Base-by-base conservation (phyloP, 2,888 invertebrate species). In the Hemistola chrysoprasaria region DNA sequence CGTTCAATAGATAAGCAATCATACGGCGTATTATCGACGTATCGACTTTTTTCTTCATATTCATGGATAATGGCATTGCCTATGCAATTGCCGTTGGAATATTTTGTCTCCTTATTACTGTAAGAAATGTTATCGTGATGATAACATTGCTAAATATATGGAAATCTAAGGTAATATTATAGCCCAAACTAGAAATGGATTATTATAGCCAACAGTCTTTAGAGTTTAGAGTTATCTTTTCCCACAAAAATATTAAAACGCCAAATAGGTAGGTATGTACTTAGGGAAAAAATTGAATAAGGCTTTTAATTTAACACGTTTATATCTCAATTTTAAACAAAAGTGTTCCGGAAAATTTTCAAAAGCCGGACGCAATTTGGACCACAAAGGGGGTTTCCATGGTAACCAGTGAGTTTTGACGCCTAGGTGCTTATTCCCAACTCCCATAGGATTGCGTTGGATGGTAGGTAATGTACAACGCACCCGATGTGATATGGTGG, bases 351-450 rank as follows among this genome's bases (percentile, higher is more conserved):
- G 54, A 65, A 77, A 78, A 78, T 77, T 81, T 81, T 69, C 69
- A 70, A 78, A 84, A 82, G 77, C 76, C 65, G 72, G 71, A 69
- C 69, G 74, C 66, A 71, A 62, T 71, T 64, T 57, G 67, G 67
- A 71, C 77, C 76, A 50, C 76, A 71, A 61, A 74, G 85, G 87
- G 86, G 52, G 86, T 86, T 86, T 74, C 85, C 56, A 85, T 84
- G 78, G 74, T 51, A 67, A 87, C 86, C 58, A 57, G 64, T 54
- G 71, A 77, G 69, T 78, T 79, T 71, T 80, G 80, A 78, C 75
- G 71, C 66, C 58, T 70, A 77, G 78, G 79, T 78, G 63, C 16
- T 16, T 56, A 68, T 67, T 64, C 37, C 60, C 66, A 71, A 71
- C 73, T 79, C 77, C 77, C 69, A 16, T 16, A 16, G 16, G 16